Conservation (phyloP, 2,113 vertebrate species). For the Dryoscopus gambensis region DNA sequence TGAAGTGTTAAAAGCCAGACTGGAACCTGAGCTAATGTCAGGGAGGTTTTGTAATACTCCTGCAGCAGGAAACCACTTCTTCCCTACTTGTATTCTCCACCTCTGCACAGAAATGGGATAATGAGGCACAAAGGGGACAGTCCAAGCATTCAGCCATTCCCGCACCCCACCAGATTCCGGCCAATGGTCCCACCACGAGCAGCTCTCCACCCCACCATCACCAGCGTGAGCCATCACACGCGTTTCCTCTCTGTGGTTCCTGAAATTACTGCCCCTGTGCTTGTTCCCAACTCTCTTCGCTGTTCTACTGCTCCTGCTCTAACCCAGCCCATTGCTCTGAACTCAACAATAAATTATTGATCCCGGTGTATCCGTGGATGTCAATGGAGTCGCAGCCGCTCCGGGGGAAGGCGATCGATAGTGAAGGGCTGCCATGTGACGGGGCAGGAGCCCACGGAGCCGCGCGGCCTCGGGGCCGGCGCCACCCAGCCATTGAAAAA, state of each 20-base stretch:
- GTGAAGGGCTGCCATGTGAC: neutral
- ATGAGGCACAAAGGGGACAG: rapidly evolving
- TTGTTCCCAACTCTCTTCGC: rapidly evolving
- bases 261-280: neutral
- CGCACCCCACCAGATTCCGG: neutral
- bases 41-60: neutral
- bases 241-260: neutral
- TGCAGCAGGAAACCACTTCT: neutral
- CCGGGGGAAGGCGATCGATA: neutral
- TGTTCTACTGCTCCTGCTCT: neutral
- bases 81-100: neutral
- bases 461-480: neutral
- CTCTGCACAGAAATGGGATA: neutral
- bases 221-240: rapidly evolving
- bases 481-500: neutral
- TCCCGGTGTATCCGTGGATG: neutral
- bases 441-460: neutral
- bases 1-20: neutral
- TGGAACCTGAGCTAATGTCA: neutral
- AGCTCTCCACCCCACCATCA: neutral
- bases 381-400: neutral
- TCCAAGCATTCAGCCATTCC: rapidly evolving
- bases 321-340: neutral
- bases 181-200: rapidly evolving
- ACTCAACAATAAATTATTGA: neutral